A percentile compares a stretch with the other conserved stretches of the same genome.
phyloP scores from a whole-genome alignment of 2,888 invertebrate species.

The Morinoia aosen region DNA sequence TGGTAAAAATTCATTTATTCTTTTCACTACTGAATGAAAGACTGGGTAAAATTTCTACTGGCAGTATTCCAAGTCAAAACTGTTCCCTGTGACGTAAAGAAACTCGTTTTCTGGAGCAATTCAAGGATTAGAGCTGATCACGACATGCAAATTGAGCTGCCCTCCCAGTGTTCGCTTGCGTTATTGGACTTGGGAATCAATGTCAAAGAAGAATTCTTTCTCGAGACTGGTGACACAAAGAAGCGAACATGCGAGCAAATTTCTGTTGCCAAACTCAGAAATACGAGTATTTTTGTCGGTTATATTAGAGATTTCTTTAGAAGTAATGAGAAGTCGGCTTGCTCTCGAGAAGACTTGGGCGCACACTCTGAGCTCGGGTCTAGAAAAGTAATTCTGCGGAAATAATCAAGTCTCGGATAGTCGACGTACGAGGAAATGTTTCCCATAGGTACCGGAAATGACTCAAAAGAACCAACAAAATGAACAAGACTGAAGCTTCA shows the following conservation, averaged over 20 bases:
- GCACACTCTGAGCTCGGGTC: background rate
- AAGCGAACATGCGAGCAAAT: background rate
- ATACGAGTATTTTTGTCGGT: background rate
- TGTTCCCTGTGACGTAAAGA: background rate
- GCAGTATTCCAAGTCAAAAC: background rate
- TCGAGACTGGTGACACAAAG: background rate
- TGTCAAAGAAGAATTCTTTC: background rate
- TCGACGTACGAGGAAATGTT: background rate
- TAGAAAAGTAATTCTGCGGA: background rate
- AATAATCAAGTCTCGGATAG: background rate
- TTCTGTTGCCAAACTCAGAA: background rate
- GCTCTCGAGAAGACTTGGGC: background rate
- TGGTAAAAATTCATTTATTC: no score
- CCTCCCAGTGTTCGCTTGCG: background rate
- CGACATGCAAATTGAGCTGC: background rate
- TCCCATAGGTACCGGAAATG: background rate
- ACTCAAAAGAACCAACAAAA: background rate
- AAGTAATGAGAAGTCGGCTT: background rate
- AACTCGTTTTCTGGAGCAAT: background rate
- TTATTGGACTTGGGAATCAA: background rate
- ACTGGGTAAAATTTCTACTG: no score
- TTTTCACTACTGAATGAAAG: no score
- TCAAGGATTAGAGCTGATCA: background rate
- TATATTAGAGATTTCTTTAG: background rate
- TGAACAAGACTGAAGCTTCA: background rate